Evolutionary conservation across 2,113 vertebrate genomes (phyloP).

Genomic region (Podocnemis expansa): DNA sequence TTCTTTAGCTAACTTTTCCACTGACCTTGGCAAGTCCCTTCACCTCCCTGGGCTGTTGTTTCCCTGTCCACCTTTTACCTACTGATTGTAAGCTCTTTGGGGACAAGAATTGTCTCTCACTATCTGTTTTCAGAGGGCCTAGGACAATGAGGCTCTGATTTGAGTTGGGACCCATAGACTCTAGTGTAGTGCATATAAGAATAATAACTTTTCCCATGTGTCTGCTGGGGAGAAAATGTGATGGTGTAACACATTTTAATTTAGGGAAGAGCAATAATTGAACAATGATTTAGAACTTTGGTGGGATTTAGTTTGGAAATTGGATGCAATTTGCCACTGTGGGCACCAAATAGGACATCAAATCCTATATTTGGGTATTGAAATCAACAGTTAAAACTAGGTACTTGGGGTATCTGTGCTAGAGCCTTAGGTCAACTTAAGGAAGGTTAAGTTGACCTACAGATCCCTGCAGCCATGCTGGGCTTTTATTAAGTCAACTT

Average conservation of each 20-base stretch:
- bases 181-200: slow-evolving; percentile 62
- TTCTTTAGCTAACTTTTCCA: not conserved
- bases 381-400: not conserved
- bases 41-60: not conserved
- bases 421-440: no score
- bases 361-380: not conserved
- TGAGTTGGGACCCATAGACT: slow-evolving; percentile 20
- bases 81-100: slow-evolving; percentile 1
- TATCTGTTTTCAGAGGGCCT: slow-evolving; percentile 10
- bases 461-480: no score
- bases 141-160: not conserved
- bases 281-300: slow-evolving; percentile 42
- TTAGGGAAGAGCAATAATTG: slow-evolving; percentile 32
- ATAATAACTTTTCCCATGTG: slow-evolving; percentile 46
- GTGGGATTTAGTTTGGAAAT: not conserved
- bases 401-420: no score
- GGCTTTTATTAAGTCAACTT: no score
- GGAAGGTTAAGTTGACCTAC: no score
- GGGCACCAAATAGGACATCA: slow-evolving; percentile 32
- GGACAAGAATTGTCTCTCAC: fast-evolving
- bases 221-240: not conserved
- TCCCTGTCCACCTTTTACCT: not conserved
- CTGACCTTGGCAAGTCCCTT: not conserved
- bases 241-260: not conserved
- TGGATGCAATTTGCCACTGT: not conserved